Evolutionary conservation across 1,140 invertebrate genomes (phyloP).

Genomic region (Trichonephila clavipes): DNA sequence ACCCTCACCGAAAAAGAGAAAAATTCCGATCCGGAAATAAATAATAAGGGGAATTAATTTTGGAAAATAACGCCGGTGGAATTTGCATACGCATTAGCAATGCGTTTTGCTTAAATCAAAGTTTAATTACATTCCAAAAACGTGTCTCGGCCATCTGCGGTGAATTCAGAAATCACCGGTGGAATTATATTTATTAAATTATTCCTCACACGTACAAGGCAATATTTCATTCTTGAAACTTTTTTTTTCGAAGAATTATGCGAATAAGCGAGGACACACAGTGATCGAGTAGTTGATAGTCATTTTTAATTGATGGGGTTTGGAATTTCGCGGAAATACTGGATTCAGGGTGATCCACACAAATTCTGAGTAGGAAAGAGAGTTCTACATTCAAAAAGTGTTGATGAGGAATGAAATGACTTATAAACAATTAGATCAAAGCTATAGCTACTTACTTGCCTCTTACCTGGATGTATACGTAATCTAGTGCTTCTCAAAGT

Average conservation of each 20-base stretch:
- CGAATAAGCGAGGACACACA: background rate
- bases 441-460: too few species aligned
- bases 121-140: constrained; percentile 53
- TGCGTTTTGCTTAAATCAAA: constrained; percentile 57
- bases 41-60: background rate
- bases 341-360: too few species aligned
- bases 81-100: constrained; percentile 27
- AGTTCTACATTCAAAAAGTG: too few species aligned
- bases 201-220: too few species aligned
- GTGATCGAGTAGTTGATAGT: too few species aligned
- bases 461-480: too few species aligned
- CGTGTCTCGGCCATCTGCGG: background rate
- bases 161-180: background rate
- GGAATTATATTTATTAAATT: constrained; percentile 54
- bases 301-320: too few species aligned
- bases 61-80: background rate
- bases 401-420: too few species aligned
- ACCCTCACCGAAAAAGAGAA: background rate
- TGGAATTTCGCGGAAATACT: too few species aligned
- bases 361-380: too few species aligned
- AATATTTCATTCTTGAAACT: background rate
- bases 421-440: too few species aligned
- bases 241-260: background rate
- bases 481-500: too few species aligned
- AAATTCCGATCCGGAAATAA: constrained; percentile 12